Conservation (phyloP, 2,797 vertebrate genomes). For the Carduelis carduelis region DNA sequence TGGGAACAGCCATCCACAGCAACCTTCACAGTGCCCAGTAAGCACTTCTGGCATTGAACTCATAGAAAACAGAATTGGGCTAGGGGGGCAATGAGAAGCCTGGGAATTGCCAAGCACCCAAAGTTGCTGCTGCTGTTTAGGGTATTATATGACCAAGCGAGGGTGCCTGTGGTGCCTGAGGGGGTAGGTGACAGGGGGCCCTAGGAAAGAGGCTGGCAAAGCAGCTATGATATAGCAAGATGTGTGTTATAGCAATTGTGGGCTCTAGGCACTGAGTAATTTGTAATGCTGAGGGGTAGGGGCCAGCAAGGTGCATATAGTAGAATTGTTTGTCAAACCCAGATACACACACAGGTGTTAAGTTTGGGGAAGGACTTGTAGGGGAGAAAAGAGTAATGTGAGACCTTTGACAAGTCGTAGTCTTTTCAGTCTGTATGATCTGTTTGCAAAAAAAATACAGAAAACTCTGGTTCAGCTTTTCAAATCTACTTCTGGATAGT, state of each 20-base stretch:
- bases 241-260: rapidly evolving
- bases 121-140: background rate
- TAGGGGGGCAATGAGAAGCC: background rate
- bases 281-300: background rate
- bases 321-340: background rate
- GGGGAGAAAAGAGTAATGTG: background rate
- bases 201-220: background rate
- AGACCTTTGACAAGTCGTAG: background rate
- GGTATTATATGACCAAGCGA: background rate
- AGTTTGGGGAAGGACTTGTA: background rate
- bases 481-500: background rate
- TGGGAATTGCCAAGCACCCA: background rate
- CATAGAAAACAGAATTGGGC: background rate
- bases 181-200: background rate
- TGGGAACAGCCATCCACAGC: background rate
- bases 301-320: background rate
- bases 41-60: background rate
- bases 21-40: background rate
- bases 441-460: background rate
- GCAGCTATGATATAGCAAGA: background rate
- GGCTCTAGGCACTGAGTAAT: background rate
- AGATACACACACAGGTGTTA: background rate
- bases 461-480: background rate
- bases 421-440: background rate
- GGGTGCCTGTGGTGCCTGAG: background rate